Base-by-base conservation (phyloP, 2,797 vertebrate species). In the Silurus lanzhouensis region DNA sequence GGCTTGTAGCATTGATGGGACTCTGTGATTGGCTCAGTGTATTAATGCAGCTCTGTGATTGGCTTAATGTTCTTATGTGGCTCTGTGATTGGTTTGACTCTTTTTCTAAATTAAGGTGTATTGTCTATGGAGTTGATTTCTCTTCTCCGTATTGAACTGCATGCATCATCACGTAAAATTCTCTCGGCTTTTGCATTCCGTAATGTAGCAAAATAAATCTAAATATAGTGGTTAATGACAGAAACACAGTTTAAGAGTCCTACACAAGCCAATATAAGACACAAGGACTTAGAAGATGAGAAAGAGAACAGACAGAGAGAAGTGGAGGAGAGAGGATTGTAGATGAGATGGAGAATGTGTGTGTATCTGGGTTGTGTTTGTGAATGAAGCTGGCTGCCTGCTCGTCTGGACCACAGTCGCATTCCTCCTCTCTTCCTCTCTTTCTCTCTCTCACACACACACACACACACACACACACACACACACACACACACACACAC, bases 401-500 rank as follows among this genome's bases (percentile, higher is more conserved):
- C 60, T 81, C 19, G 88, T 87, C 86, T 89, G 82, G 75, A 78
- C 88, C 86, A 87, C 88, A 89, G 76, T 48, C 8, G 31, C 81
- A 83, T 83, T 83, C 38, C 83, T 61, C 10, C 52, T 60, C 66
- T 84, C 12, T 74, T 67, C 17, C 71, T 83, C 67, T 60, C 68
- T 64, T 60, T 82, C 84, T 6, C 27, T 90, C 81, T 63, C 57
- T 85, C 70, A 52, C 83, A 64, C 90, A 89, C 57, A 44, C 64
- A n/a, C 78, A 67, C 22, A 74, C 46, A 74, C 71, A 75, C 81
- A 67, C 61, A 86, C 71, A 55, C 83, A 63, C 90, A 89, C 57
- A 52, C 57, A 44, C 72, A 81, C 14, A 60, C 82, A 64, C 58
- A 86, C 68, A 55, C 83, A 63, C 90, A 89, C 44, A 38, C 57